A percentile compares a stretch with the other conserved stretches of the same genome.
These are phyloP conservation scores for Escarpia spicata DNA, from an alignment of 2,888 invertebrate species.

Conservation along the genomic window DNA sequence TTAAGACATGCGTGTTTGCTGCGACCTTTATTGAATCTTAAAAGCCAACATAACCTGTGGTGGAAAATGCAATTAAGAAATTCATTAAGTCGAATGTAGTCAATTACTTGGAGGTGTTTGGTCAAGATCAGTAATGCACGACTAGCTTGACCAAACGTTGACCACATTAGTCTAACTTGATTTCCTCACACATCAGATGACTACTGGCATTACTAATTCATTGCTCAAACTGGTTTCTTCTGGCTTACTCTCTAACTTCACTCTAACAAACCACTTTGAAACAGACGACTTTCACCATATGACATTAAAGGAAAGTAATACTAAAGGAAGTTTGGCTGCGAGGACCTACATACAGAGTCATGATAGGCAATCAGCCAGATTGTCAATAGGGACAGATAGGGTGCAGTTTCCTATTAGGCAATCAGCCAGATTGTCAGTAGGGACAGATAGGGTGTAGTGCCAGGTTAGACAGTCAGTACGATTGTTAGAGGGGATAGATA, in stretches of 20 bases:
- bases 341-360: background rate
- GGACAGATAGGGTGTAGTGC: background rate
- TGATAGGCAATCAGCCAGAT: too few relatives aligned
- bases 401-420: background rate
- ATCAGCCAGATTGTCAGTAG: background rate
- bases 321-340: background rate
- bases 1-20: background rate
- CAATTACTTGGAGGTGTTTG: background rate
- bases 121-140: background rate
- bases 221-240: background rate
- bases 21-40: slow-evolving; percentile 13
- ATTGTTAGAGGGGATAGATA: background rate
- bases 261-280: background rate
- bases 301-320: background rate
- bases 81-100: slow-evolving; percentile 9
- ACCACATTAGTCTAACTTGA: background rate
- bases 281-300: background rate
- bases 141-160: background rate
- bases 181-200: background rate
- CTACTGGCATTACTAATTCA: background rate
- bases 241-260: background rate
- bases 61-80: slow-evolving; percentile 16
- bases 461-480: background rate
- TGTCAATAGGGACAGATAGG: background rate
- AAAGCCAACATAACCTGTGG: background rate